phyloP scores from a whole-genome alignment of 2,888 invertebrate genomes.

The Morpho deidamia region DNA sequence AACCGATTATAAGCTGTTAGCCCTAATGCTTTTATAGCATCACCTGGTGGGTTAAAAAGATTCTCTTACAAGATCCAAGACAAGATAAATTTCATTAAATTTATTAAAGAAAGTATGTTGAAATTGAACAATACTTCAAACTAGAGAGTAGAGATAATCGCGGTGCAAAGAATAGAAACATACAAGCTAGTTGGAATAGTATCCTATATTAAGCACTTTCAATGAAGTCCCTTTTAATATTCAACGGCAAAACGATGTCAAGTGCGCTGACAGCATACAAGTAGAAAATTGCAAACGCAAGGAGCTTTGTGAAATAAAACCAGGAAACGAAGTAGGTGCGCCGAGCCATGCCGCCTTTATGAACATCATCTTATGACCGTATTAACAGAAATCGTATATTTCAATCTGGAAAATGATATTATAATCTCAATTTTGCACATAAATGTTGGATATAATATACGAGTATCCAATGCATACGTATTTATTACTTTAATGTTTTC shows the following conservation, averaged over 20 bases:
- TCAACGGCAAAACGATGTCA: constrained; percentile 36
- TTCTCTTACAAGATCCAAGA: too few relatives aligned
- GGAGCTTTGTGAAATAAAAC: constrained; percentile 24
- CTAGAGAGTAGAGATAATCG: too few relatives aligned
- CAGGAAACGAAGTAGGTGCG: constrained; percentile 35
- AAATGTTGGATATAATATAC: constrained; percentile 17
- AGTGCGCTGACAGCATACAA: constrained; percentile 35
- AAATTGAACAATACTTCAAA: too few relatives aligned
- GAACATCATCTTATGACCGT: constrained; percentile 24
- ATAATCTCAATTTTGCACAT: constrained; percentile 18
- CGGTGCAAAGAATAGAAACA: background rate
- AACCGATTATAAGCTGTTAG: too few relatives aligned
- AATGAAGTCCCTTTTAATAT: constrained; percentile 23
- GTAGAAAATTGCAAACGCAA: constrained; percentile 39
- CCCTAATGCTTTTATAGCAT: too few relatives aligned
- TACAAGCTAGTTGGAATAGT: background rate
- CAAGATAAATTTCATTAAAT: too few relatives aligned
- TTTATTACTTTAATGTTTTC: too few relatives aligned
- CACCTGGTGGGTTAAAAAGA: too few relatives aligned
- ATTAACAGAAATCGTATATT: constrained; percentile 15
- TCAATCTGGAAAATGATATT: constrained; percentile 17
- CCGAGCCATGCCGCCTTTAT: constrained; percentile 32
- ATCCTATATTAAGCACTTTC: constrained; percentile 17
- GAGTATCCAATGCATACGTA: background rate
- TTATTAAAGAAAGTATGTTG: too few relatives aligned